Percentiles rank a stretch among this genome's conserved stretches.
Evolutionary conservation across 2,888 invertebrate species (phyloP).

Genomic region (Xylota segnis): DNA sequence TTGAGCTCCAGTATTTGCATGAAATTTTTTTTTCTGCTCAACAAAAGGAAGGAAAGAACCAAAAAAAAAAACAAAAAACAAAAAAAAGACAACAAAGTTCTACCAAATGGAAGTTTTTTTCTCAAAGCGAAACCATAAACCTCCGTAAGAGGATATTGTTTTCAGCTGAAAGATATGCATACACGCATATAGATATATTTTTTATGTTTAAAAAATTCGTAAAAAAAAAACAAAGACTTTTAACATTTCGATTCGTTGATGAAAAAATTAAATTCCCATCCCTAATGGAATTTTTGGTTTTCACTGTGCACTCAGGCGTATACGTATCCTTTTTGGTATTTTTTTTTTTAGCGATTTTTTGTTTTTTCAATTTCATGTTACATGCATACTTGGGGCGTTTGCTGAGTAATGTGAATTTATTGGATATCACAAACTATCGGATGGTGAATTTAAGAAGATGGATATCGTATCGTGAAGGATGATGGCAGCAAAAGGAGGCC

Average conservation of each 20-base stretch:
- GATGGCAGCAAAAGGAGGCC: not conserved
- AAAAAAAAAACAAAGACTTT: constrained; percentile 7
- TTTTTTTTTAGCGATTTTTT: not conserved
- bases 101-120: not conserved
- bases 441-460: constrained; percentile 15
- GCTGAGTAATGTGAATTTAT: constrained; percentile 39
- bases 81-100: not conserved
- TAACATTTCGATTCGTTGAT: constrained; percentile 5
- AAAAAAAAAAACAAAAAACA: not conserved
- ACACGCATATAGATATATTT: too few species aligned
- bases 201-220: constrained; percentile 15
- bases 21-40: not conserved
- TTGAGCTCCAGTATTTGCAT: constrained; percentile 2
- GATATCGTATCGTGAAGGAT: not conserved
- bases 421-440: constrained; percentile 40
- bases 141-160: constrained; percentile 26
- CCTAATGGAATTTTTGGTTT: not conserved
- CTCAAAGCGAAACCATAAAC: constrained; percentile 2
- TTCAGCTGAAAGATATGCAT: not conserved
- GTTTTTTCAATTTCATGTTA: not conserved
- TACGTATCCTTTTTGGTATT: constrained; percentile 7
- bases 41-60: not conserved
- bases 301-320: constrained; percentile 4
- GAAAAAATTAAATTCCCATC: not conserved
- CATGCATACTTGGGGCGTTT: constrained; percentile 7